Base-by-base conservation (phyloP, 64 coral and sea anemone genomes). In the Platygyra sinensis region DNA sequence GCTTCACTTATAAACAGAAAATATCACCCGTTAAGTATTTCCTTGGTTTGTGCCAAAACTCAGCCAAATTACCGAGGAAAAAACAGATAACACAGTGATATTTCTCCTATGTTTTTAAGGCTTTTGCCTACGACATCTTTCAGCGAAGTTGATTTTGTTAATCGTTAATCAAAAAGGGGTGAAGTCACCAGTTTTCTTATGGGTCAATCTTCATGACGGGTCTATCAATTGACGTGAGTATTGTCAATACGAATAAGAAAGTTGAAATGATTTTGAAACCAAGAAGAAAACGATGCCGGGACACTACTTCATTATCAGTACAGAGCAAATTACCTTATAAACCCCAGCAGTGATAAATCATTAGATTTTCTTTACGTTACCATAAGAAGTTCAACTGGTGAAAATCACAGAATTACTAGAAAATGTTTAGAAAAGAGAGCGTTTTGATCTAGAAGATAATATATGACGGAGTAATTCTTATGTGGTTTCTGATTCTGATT, bases 1-100 rank as follows among this genome's bases (percentile, higher is more conserved):
- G 71, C 62, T 85, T 83, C 32, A 85, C 81, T 85, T 63, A 50
- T 85, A 85, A 85, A 85, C 32, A 85, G 14, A 85, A 85, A 85
- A 85, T 85, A 85, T 85, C 81, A 72, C 62, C 62, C 62, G 36
- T 72, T 69, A 24, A 10, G 33, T 28, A 0, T 8, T 22, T 72
- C 63, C 19, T 67, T 10, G 17, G 30, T 42, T 69, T 69, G 22
- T 69, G 65, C 25, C 54, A 57, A 57, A 16, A 57, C 54, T 57
- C 54, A 10, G 22, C 25, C 33, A 46, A 22, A 20, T 61, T 31
- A 39, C 62, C 30, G 64, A 83, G 18, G 36, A 51, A 77, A 49
- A 77, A 1, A 2, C 52, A 8, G 4, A 24, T 52, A 55, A 57
- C 13, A 28, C 4, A 42, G 32, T 28, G 13, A 27, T 50, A 51